These are phyloP conservation scores for Globicephala melas DNA, from an alignment of 2,113 vertebrate species.

Conservation along the genomic window DNA sequence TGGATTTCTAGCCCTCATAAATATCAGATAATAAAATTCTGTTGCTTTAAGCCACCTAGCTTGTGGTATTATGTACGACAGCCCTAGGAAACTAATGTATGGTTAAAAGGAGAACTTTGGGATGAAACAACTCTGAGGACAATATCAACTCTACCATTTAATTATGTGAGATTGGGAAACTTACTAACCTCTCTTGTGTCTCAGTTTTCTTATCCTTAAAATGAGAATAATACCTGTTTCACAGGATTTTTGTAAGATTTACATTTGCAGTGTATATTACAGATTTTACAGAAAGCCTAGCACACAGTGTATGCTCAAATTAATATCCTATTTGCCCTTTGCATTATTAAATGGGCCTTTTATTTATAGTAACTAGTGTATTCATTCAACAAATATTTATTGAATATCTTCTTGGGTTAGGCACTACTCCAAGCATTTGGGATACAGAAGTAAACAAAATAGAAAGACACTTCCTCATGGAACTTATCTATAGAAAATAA, in stretches of 20 bases:
- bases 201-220: background rate
- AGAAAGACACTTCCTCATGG: background rate
- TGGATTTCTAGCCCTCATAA: background rate
- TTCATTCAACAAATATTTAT: background rate
- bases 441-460: background rate
- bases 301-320: background rate
- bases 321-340: background rate
- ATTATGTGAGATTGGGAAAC: background rate
- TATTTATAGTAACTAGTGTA: background rate
- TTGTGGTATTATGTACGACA: background rate
- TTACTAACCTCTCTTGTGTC: background rate
- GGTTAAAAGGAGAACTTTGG: background rate
- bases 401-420: background rate
- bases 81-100: background rate
- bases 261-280: background rate
- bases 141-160: background rate
- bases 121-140: background rate
- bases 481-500: background rate
- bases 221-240: background rate
- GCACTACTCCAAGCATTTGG: background rate
- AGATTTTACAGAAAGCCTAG: background rate
- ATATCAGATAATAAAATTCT: background rate
- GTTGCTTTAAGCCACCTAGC: background rate
- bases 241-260: background rate
- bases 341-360: background rate